Base-by-base conservation (phyloP, 2,113 vertebrate species). In the Micronycteris hirsuta region DNA sequence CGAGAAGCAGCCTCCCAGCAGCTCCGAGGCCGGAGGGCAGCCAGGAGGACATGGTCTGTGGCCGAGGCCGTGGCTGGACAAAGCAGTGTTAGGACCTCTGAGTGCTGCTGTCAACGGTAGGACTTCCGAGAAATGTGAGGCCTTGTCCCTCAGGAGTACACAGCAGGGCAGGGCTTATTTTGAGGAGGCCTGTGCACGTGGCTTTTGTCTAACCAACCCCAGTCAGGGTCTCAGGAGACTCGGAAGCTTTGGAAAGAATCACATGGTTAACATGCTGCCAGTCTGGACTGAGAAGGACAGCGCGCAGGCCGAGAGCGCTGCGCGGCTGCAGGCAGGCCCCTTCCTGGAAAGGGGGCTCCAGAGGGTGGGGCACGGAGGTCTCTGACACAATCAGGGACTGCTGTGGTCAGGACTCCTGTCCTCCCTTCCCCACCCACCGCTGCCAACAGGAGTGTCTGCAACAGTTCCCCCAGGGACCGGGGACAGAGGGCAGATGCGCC, bases 21-120 rank as follows among this genome's bases (percentile, higher is more conserved):
- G 14, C 71, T 7, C 5, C 0, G 5, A 5, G 6, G 28, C 33
- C 3, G 6, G 24, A 28, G 67, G 12, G 15, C 2, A 14, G 31
- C 45, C 0, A 0, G 52, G 17, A 38, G 38, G 38, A 6, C 0
- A 0, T 9, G 17, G 0, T 31, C n/a, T 19, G n/a, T 7, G 13
- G 86, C 10, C 14, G 2, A 13, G 0, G 24, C n/a, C 15, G n/a
- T 7, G 13, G 86, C 10, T 11, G 2, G 12, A 7, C 0, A 2
- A 1, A 3, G 17, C 13, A 22, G 20, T 24, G 14, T 61, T 33
- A 13, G 12, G 38, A 22, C 68, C 7, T 17, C 33, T 9, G 65
- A 16, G 65, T 65, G 12, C 14, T 33, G 63, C 61, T 1, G 0
- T 10, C 24, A 7, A 22, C 36, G 28, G 7, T 11, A 22, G 17